Evolutionary conservation across 2,113 vertebrate species (phyloP).

Genomic region (Pelecanus crispus): DNA sequence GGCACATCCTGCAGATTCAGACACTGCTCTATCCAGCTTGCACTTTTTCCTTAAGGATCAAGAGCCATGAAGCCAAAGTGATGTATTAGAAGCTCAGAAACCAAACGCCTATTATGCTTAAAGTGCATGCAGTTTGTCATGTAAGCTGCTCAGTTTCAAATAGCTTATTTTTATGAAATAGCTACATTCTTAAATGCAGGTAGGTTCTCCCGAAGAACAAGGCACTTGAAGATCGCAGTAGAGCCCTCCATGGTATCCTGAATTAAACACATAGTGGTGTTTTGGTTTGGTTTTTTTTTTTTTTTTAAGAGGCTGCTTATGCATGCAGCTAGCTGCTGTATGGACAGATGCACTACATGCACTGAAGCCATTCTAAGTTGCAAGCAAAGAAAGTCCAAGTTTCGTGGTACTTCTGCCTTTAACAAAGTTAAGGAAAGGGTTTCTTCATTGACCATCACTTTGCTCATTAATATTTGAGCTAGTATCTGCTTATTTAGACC

Average conservation of each 20-base stretch:
- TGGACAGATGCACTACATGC: constrained; percentile 25
- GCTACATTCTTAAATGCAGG: not conserved
- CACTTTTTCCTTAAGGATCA: constrained; percentile 16
- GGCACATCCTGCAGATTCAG: not conserved
- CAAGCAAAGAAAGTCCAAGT: constrained; percentile 38
- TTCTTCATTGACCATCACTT: not conserved
- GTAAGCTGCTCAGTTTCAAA: constrained; percentile 36
- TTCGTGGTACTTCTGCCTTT: not conserved
- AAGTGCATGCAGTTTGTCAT: constrained; percentile 34
- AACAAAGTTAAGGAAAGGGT: not conserved
- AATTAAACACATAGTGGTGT: not conserved
- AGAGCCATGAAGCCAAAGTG: not conserved
- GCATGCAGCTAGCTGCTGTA: constrained; percentile 53
- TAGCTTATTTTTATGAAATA: not conserved
- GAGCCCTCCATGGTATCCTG: not conserved
- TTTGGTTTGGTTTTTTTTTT: too few relatives aligned
- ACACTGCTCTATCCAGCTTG: constrained; percentile 43
- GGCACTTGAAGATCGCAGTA: not conserved
- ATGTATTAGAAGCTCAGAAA: constrained; percentile 49
- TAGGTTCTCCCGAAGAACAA: constrained; percentile 2
- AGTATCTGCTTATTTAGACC: not conserved
- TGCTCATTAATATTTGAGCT: not conserved
- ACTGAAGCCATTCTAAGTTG: constrained; percentile 55
- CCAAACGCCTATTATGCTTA: not conserved
- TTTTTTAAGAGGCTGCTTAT: not conserved